Percentiles rank a stretch among this genome's conserved stretches.
phyloP scores from a whole-genome alignment of 1,140 invertebrate genomes.

The Ectropis grisescens region DNA sequence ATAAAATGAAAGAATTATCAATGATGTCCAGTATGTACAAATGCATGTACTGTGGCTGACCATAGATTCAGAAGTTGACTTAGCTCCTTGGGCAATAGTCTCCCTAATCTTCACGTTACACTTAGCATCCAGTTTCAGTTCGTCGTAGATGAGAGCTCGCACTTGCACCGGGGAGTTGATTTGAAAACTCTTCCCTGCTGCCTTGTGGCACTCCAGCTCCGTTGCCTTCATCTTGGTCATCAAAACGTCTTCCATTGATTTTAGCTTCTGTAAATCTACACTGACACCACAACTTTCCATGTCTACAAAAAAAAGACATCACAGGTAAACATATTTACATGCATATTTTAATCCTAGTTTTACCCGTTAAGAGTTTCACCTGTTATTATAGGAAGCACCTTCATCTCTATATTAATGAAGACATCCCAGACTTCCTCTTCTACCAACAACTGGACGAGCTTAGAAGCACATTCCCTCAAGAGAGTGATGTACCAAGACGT shows the following conservation, averaged over 20 bases:
- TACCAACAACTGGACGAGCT: slow-evolving; percentile 10
- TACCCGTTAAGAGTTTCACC: slow-evolving; percentile 18
- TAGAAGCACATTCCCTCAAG: slow-evolving; percentile 16
- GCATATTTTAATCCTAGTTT: no score
- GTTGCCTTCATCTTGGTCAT: slow-evolving; percentile 43
- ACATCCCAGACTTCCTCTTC: slow-evolving; percentile 54
- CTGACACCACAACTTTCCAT: slow-evolving; percentile 64
- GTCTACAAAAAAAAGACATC: slow-evolving; percentile 10
- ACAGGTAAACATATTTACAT: no score
- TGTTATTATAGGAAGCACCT: slow-evolving; percentile 67
- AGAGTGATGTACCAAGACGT: slow-evolving; percentile 28
- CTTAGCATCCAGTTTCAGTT: slow-evolving; percentile 66
- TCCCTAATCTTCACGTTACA: slow-evolving; percentile 51
- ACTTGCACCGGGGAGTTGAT: slow-evolving; percentile 70
- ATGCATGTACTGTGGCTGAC: no score
- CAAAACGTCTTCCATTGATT: slow-evolving; percentile 48
- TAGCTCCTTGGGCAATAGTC: slow-evolving; percentile 58
- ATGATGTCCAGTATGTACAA: no score
- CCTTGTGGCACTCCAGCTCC: slow-evolving; percentile 57
- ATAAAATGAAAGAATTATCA: no score
- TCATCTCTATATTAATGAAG: slow-evolving; percentile 66
- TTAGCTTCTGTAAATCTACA: slow-evolving; percentile 54
- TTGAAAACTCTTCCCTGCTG: slow-evolving; percentile 63
- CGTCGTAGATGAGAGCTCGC: slow-evolving; percentile 70
- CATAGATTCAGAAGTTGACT: slow-evolving; percentile 71